Evolutionary conservation across 1,140 invertebrate species (phyloP), one percentile per base, ranked within the genome.

Genomic region (Diabrotica virgifera): DNA sequence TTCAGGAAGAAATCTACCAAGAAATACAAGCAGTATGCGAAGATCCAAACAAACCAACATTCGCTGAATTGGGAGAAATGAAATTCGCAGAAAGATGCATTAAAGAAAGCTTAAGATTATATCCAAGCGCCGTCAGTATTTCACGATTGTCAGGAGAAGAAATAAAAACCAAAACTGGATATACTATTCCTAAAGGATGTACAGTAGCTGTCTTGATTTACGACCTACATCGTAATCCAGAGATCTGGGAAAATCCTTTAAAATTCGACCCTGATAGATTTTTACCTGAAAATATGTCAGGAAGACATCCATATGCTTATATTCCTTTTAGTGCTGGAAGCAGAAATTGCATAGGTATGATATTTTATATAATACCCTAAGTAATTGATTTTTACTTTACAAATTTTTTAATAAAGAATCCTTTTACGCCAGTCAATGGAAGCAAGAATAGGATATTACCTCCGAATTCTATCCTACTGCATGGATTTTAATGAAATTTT

Each of bases 231-330:
- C 62, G 68, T 9, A 54, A 64, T 51, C 58, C 64, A 5, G 14
- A 58, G 6, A 55, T 82, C 64, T 91, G 83, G 77, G 81, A 86
- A n/a, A 80, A 90, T 67, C 89, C 90, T 9, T 79, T 85, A 4
- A 76, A 70, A 36, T 92, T 88, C 72, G 81, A 89, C 78, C 89
- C 89, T 0, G 87, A 90, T 14, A 78, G 88, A 74, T 91, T 91
- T 78, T 73, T 85, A 35, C 79, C 82, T 0, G 85, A 89, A 64
- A 82, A 84, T 37, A 62, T 70, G 0, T 52, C 68, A 8, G 68
- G 72, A 6, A 76, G 84, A 46, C 84, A 82, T 75, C 80, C 76
- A 7, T 86, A 78, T 69, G 73, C 81, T 5, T 89, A 84, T 59
- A 60, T 89, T 40, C 88, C 89, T 6, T 24, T 24, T 24, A 24